phyloP scores from a whole-genome alignment of 2,888 invertebrate species.

The Cosmia trapezina region DNA sequence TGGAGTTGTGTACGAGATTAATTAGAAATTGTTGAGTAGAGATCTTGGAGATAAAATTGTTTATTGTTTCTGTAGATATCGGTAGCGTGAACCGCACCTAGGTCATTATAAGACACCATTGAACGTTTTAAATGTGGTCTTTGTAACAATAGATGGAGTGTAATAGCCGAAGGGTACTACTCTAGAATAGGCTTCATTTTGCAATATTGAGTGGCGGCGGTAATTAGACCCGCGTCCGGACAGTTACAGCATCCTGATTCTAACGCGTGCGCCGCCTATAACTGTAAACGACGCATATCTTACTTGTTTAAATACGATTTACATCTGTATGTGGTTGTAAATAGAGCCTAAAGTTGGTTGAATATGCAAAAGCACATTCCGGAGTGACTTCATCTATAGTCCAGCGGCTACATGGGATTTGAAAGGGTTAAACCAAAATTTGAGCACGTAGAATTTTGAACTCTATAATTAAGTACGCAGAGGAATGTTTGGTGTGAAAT shows the following conservation, averaged over 20 bases:
- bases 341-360: slow-evolving; percentile 62
- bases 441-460: slow-evolving; percentile 27
- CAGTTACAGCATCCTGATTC: slow-evolving; percentile 88
- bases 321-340: slow-evolving; percentile 26
- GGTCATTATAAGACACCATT: slow-evolving; percentile 82
- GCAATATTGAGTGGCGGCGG: slow-evolving; percentile 87
- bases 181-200: slow-evolving; percentile 85
- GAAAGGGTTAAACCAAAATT: slow-evolving; percentile 67
- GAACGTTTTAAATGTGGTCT: slow-evolving; percentile 80
- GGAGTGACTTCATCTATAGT: slow-evolving; percentile 70
- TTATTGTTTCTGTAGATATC: slow-evolving; percentile 77
- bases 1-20: slow-evolving; percentile 81
- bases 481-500: slow-evolving; percentile 31
- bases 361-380: slow-evolving; percentile 59
- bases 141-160: slow-evolving; percentile 83
- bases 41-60: slow-evolving; percentile 82
- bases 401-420: slow-evolving; percentile 62
- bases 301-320: slow-evolving; percentile 34
- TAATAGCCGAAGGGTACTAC: slow-evolving; percentile 83
- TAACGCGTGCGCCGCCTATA: slow-evolving; percentile 76
- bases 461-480: slow-evolving; percentile 11
- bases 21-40: slow-evolving; percentile 83
- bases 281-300: slow-evolving; percentile 59
- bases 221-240: slow-evolving; percentile 88
- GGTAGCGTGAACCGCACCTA: slow-evolving; percentile 76